phyloP scores from a whole-genome alignment of 30 jellyfish, hydroid and myxozoan species.

The Cassiopea xamachana region DNA sequence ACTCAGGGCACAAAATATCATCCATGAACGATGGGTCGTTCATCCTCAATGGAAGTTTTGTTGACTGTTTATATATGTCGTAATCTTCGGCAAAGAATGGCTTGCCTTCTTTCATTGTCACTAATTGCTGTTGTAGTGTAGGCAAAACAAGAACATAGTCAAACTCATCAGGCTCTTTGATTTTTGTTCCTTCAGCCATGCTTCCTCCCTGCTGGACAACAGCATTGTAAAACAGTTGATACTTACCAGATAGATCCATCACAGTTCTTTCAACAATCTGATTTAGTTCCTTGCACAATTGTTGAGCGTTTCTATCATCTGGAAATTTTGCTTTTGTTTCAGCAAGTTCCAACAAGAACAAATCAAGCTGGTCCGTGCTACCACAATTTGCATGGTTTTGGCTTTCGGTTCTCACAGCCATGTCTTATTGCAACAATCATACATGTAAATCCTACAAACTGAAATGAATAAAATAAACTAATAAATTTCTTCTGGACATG shows the following conservation, averaged over 20 bases:
- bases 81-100: not conserved
- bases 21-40: not conserved
- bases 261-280: not conserved
- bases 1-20: not conserved
- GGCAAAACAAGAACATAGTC: not conserved
- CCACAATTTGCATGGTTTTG: not conserved
- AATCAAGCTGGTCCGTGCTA: not conserved
- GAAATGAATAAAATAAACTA: not conserved
- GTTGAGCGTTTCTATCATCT: not conserved
- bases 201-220: not conserved
- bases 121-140: not conserved
- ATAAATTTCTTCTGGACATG: not conserved
- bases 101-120: not conserved
- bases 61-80: not conserved
- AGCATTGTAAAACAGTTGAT: not conserved
- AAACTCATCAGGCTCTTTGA: not conserved
- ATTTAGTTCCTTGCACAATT: not conserved
- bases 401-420: not conserved
- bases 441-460: not conserved
- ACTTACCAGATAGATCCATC: not conserved
- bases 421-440: not conserved
- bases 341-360: not conserved
- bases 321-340: not conserved
- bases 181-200: not conserved
- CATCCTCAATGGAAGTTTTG: not conserved